Percentiles rank a stretch among this genome's conserved stretches.
Conservation (phyloP, 2,113 vertebrate genomes). For the Craseonycteris thonglongyai region DNA sequence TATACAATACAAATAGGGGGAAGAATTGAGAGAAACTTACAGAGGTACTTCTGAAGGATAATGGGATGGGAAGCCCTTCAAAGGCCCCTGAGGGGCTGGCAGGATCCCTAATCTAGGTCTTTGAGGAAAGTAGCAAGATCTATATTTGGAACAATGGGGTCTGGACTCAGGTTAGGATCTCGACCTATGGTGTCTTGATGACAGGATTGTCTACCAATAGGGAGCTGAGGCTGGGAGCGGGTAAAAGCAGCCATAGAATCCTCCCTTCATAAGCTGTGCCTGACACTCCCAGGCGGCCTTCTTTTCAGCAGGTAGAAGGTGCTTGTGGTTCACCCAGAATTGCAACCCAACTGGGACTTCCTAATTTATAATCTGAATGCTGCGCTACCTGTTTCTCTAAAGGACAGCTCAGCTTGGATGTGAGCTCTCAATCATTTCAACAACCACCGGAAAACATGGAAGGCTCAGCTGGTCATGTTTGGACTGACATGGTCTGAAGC, state of each 20-base stretch:
- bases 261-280: not conserved
- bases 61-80: not conserved
- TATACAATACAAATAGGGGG: not conserved
- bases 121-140: not conserved
- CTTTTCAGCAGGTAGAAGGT: not conserved
- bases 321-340: not conserved
- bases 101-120: not conserved
- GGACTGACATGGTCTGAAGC: not conserved
- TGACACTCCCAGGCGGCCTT: not conserved
- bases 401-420: not conserved
- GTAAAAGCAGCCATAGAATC: not conserved
- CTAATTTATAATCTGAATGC: not conserved
- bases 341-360: not conserved
- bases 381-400: not conserved
- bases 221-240: not conserved
- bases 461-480: not conserved
- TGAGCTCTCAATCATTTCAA: not conserved
- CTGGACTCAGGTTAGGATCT: not conserved
- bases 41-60: not conserved
- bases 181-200: not conserved
- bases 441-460: not conserved
- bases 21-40: not conserved
- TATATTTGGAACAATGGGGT: not conserved
- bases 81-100: not conserved
- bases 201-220: not conserved